phyloP scores from a whole-genome alignment of 2,113 vertebrate species.

The Arvicanthis niloticus region DNA sequence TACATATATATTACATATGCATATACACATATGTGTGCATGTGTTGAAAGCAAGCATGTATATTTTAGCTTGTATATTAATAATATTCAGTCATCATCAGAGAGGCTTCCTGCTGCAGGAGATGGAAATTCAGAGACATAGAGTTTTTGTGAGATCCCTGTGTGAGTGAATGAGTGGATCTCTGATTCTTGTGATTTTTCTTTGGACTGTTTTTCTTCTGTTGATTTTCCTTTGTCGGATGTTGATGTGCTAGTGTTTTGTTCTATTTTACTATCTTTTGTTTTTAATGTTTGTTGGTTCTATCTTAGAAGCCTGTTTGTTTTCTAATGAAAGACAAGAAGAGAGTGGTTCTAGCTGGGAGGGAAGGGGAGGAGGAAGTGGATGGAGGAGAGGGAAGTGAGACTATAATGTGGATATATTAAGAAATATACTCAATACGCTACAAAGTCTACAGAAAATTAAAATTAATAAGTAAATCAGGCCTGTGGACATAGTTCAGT shows the following conservation, averaged over 20 bases:
- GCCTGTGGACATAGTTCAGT: background rate
- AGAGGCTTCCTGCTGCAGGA: no score
- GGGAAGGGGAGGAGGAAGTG: no score
- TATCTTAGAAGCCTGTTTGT: background rate
- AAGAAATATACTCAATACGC: background rate
- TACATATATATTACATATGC: no score
- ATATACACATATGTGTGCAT: no score
- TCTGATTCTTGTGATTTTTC: no score
- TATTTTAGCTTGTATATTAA: no score
- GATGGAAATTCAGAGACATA: no score
- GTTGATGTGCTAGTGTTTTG: background rate
- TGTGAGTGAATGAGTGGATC: no score
- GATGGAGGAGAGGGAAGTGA: background rate
- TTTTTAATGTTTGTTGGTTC: background rate
- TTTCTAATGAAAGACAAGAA: background rate
- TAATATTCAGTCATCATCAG: no score
- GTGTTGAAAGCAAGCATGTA: no score
- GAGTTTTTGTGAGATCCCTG: no score
- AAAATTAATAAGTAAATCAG: background rate
- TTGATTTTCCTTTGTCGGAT: background rate
- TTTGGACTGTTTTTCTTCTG: background rate
- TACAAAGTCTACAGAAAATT: background rate
- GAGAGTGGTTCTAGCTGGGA: background rate
- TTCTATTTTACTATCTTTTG: background rate
- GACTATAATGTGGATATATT: background rate